These are phyloP conservation scores for Tipula lateralis DNA, from an alignment of 2,888 invertebrate species.

Conservation along the genomic window DNA sequence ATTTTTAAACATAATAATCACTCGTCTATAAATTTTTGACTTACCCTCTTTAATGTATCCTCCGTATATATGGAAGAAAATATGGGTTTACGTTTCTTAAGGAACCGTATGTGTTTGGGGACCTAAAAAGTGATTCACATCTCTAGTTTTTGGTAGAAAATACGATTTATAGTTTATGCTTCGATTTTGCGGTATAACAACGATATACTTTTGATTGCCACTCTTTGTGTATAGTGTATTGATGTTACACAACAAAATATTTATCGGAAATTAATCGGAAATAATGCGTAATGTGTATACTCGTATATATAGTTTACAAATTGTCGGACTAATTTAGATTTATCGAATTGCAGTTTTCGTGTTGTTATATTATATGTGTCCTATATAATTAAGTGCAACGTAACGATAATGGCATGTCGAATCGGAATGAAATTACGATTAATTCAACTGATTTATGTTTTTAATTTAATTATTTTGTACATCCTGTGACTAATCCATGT, in stretches of 20 bases:
- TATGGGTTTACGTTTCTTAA: not conserved
- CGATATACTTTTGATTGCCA: conserved; percentile 20
- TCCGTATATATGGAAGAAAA: not conserved
- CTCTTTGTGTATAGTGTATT: not conserved
- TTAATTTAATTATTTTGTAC: not conserved
- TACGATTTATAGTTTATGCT: not conserved
- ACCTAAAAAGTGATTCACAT: not conserved
- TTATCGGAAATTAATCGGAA: conserved; percentile 9
- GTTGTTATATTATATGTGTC: not conserved
- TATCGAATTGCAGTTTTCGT: not conserved
- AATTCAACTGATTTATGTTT: not conserved
- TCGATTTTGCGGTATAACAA: not conserved
- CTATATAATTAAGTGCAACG: not conserved
- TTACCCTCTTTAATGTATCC: not conserved
- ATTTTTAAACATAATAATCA: not conserved
- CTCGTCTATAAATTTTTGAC: not conserved
- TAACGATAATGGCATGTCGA: not conserved
- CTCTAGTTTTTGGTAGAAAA: not conserved
- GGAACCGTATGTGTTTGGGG: not conserved
- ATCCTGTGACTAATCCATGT: not conserved
- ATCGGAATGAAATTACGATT: not conserved
- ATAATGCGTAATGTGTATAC: conserved; percentile 7
- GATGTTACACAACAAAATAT: not conserved
- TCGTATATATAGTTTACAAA: too few species aligned
- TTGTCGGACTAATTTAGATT: conserved; percentile 1